Evolutionary conservation across 2,113 vertebrate species (phyloP).

Genomic region (Marmota flaviventris): DNA sequence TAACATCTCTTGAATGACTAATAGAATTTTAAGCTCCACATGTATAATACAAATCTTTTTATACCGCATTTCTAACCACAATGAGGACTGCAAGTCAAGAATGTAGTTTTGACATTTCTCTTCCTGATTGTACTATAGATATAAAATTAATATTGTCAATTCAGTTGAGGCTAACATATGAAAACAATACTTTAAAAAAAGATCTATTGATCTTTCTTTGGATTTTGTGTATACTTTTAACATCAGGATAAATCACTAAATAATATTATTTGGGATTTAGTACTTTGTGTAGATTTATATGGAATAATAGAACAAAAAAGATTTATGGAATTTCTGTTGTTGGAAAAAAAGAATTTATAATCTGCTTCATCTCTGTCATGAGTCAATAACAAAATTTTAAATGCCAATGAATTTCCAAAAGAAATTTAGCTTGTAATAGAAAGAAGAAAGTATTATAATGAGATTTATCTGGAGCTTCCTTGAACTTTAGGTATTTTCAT

Average conservation of each 20-base stretch:
- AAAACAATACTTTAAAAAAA: neutral
- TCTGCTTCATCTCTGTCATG: constrained; percentile 56
- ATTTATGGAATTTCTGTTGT: neutral
- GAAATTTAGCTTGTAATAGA: constrained; percentile 64
- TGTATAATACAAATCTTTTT: neutral
- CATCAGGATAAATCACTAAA: neutral
- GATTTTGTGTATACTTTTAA: neutral
- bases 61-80: neutral
- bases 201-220: neutral
- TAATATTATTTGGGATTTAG: neutral
- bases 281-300: neutral
- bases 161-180: neutral
- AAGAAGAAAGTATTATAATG: constrained; percentile 74
- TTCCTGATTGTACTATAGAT: neutral
- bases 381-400: constrained; percentile 72
- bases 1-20: neutral
- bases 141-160: neutral
- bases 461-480: constrained; percentile 61
- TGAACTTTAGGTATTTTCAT: constrained; percentile 71
- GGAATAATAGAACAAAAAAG: neutral
- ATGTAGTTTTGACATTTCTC: constrained; percentile 8
- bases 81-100: neutral
- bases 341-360: constrained; percentile 28
- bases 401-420: constrained; percentile 64
- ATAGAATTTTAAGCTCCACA: neutral